phyloP scores from a whole-genome alignment of 2,888 invertebrate species.

The Diloba caeruleocephala region DNA sequence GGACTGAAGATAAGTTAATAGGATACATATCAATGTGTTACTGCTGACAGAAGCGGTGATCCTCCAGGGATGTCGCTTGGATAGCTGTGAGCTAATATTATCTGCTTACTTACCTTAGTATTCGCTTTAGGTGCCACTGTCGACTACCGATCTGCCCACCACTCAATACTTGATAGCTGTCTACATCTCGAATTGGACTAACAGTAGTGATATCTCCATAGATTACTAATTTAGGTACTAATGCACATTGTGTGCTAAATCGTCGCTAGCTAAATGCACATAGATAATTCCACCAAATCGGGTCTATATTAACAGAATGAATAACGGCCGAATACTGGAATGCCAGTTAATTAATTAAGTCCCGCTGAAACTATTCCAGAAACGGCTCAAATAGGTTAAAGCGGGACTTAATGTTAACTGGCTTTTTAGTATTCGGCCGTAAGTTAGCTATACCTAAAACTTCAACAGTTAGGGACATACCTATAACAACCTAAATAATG shows the following conservation, averaged over 20 bases:
- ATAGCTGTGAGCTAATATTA: constrained; percentile 68
- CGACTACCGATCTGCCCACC: constrained; percentile 59
- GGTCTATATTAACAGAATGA: constrained; percentile 29
- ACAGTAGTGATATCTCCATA: constrained; percentile 58
- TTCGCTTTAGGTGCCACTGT: constrained; percentile 47
- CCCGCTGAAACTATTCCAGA: too few relatives aligned
- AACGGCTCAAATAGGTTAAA: too few relatives aligned
- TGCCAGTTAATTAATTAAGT: too few relatives aligned
- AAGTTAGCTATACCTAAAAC: constrained; percentile 10
- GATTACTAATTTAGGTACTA: constrained; percentile 64
- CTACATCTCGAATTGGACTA: constrained; percentile 75
- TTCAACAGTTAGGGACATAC: constrained; percentile 13
- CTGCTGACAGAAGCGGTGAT: constrained; percentile 15
- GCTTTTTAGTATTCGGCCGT: too few relatives aligned
- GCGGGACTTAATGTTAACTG: too few relatives aligned
- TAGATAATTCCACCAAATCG: too few relatives aligned
- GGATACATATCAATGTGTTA: constrained; percentile 28
- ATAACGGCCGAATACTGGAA: too few relatives aligned
- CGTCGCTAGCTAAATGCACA: constrained; percentile 30
- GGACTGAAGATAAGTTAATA: constrained; percentile 2
- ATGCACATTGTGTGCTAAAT: constrained; percentile 49
- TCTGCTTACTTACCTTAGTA: constrained; percentile 57
- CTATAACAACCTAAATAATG: constrained; percentile 38
- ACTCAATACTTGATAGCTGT: constrained; percentile 80
- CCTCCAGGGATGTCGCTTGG: constrained; percentile 25